A percentile compares a stretch with the other conserved stretches of the same genome.
These are phyloP conservation scores for Sebastes aleutianus DNA, from an alignment of 2,797 vertebrate species.

Conservation along the genomic window DNA sequence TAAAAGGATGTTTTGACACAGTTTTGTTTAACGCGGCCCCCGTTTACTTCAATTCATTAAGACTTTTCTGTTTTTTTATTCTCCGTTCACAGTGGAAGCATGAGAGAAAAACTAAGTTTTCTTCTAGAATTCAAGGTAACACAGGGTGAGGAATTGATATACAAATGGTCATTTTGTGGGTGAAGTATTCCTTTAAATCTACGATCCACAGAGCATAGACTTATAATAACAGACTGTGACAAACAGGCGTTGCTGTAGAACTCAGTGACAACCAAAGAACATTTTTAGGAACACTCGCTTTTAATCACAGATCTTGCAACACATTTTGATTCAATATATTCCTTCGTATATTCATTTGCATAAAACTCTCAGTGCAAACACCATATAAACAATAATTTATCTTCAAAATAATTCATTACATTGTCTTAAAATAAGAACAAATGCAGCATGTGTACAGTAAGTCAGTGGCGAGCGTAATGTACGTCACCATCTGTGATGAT, in stretches of 20 bases:
- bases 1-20: rapidly evolving
- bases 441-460: background rate
- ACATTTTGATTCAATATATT: background rate
- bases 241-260: background rate
- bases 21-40: no score
- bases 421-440: background rate
- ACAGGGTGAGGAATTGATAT: no score
- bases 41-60: no score
- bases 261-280: background rate
- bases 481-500: background rate
- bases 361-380: background rate
- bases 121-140: no score
- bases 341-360: background rate
- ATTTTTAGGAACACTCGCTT: slow-evolving; percentile 1
- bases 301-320: slow-evolving; percentile 11
- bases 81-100: no score
- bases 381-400: background rate
- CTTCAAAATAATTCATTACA: background rate
- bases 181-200: no score
- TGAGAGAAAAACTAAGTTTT: no score
- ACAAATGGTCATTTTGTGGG: no score
- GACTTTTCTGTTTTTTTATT: no score
- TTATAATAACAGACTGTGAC: background rate
- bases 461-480: background rate
- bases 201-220: background rate